These are phyloP conservation scores for Polydrusus tereticollis DNA, from an alignment of 2,888 invertebrate species.

Conservation along the genomic window DNA sequence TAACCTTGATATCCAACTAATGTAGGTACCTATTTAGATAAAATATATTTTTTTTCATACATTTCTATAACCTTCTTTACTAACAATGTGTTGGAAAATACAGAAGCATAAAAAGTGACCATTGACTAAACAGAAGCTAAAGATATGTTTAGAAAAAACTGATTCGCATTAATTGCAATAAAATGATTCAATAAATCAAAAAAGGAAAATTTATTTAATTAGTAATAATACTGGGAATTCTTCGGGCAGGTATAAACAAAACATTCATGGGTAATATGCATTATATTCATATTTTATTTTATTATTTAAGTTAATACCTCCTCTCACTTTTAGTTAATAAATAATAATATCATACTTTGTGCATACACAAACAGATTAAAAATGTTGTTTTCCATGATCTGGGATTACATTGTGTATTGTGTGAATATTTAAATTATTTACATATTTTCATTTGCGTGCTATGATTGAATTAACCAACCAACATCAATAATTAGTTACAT, in stretches of 20 bases:
- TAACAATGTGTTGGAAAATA: constrained; percentile 35
- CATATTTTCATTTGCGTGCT: constrained; percentile 22
- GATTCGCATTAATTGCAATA: constrained; percentile 23
- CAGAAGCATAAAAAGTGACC: constrained; percentile 41
- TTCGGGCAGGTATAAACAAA: constrained; percentile 33
- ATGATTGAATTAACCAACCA: neutral
- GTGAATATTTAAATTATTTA: constrained; percentile 42
- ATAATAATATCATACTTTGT: constrained; percentile 22
- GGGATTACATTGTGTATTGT: constrained; percentile 39
- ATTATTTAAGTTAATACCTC: constrained; percentile 35
- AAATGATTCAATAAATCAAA: constrained; percentile 22
- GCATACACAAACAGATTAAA: constrained; percentile 37
- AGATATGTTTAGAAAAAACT: constrained; percentile 31
- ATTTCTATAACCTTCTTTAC: constrained; percentile 9
- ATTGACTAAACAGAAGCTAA: constrained; percentile 27
- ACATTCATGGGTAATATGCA: constrained; percentile 29
- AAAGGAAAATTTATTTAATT: constrained; percentile 42
- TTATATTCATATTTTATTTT: constrained; percentile 44
- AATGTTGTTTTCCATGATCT: constrained; percentile 35
- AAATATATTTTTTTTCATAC: neutral
- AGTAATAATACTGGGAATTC: constrained; percentile 48
- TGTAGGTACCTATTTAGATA: neutral
- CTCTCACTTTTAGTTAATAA: constrained; percentile 46
- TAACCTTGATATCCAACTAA: too few species aligned
- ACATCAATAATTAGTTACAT: too few species aligned